phyloP scores from a whole-genome alignment of 2,888 invertebrate species.

The Epirrhoe tristata region DNA sequence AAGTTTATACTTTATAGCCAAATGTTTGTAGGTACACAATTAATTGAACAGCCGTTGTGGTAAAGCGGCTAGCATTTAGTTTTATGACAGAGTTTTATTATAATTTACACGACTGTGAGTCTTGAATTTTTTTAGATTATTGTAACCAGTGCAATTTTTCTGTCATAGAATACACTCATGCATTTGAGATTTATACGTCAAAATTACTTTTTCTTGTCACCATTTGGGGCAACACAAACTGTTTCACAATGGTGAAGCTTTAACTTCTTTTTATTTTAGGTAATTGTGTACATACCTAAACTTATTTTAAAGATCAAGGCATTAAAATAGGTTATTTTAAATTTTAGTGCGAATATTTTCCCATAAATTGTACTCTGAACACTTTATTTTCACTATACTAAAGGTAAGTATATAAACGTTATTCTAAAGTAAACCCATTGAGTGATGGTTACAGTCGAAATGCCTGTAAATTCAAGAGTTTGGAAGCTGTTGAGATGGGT shows the following conservation, averaged over 20 bases:
- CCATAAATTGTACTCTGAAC: constrained; percentile 56
- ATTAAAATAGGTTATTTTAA: constrained; percentile 59
- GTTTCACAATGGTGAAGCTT: constrained; percentile 73
- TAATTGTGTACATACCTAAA: constrained; percentile 73
- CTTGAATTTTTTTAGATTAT: constrained; percentile 39
- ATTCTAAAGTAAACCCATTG: constrained; percentile 22
- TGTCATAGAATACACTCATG: constrained; percentile 63
- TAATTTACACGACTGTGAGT: constrained; percentile 43
- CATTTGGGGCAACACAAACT: constrained; percentile 62
- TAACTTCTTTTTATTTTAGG: constrained; percentile 62
- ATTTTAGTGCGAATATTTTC: constrained; percentile 52
- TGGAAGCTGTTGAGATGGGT: constrained; percentile 32
- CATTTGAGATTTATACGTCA: constrained; percentile 61
- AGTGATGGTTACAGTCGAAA: constrained; percentile 13
- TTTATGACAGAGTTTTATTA: constrained; percentile 69
- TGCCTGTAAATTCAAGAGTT: constrained; percentile 25
- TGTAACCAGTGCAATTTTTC: constrained; percentile 61
- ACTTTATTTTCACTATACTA: constrained; percentile 44
- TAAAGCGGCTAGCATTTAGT: constrained; percentile 66
- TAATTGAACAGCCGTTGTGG: constrained; percentile 16
- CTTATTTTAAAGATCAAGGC: constrained; percentile 59
- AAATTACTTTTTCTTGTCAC: constrained; percentile 67
- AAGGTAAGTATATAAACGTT: constrained; percentile 38
- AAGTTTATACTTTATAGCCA: constrained; percentile 58
- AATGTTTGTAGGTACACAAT: constrained; percentile 46